Base-by-base conservation (phyloP, 2,797 vertebrate genomes). In the Oreochromis grahami region DNA sequence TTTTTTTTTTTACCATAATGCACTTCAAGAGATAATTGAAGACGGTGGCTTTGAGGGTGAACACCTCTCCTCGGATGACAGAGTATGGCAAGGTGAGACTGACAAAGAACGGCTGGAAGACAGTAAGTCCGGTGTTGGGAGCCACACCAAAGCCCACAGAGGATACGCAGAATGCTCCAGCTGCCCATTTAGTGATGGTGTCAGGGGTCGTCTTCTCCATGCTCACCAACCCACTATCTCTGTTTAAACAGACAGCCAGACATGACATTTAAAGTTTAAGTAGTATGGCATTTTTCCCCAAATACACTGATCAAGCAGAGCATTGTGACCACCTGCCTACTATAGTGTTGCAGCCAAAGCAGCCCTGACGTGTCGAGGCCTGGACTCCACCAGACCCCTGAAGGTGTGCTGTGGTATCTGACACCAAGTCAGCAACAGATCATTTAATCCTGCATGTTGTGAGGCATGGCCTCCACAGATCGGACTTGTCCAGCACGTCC, bases 51-150 rank as follows among this genome's bases (percentile, higher is more conserved):
- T 96, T 98, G 83, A 99, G 94, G 0, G 72, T 87, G 74, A 98
- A 98, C 78, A 87, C 88, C 84, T 98, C 98, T 6, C 97, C 97
- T 4, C 97, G 94, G 89, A 98, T 88, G 56, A 98, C 96, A 0
- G 97, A 98, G 93, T 97, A 98, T 12, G 98, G 98, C 87, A 97
- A 6, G 1, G 95, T 97, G 74, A 98, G 95, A 5, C 97, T 96
- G 34, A 97, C 91, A 5, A 98, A 99, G 94, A 98, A 98, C 0
- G 98, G 97, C 94, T 98, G 96, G 96, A 98, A 97, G 85, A 91
- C 95, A 1, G n/a, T 96, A 79, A 98, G 88, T 12, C 88, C 90
- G 0, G 78, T 76, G 24, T 91, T 88, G 0, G 92, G 92, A 1
- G 98, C 94, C 68, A 99, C 88, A 1, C 98, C 98, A 8, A 98